Percentiles rank a stretch among this genome's conserved stretches.
Conservation (phyloP, 2,888 invertebrate species). For the Lithosia quadra region DNA sequence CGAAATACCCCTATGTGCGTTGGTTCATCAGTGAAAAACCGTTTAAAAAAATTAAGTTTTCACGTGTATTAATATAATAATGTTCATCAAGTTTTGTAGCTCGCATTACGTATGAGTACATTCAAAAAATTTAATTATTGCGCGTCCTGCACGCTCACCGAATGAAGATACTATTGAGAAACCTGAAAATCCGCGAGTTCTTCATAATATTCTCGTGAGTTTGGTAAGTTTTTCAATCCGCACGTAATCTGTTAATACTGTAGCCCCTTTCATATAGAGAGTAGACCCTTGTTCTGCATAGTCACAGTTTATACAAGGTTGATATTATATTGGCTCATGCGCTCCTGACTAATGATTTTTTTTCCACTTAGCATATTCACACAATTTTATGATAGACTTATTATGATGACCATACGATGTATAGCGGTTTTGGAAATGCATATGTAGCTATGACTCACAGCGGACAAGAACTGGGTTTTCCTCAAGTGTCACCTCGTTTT, state of each 20-base stretch:
- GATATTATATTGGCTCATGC: neutral
- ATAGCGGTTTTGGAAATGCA: neutral
- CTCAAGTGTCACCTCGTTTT: neutral
- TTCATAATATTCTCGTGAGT: neutral
- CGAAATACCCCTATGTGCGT: too few species aligned
- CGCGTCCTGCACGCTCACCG: too few species aligned
- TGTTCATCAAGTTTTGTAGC: too few species aligned
- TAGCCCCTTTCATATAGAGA: too few species aligned
- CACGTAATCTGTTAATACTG: too few species aligned
- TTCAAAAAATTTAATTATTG: neutral
- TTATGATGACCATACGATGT: neutral
- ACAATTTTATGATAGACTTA: neutral
- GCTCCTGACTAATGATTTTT: neutral
- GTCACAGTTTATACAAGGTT: too few species aligned
- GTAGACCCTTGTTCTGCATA: too few species aligned
- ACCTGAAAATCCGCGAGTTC: neutral
- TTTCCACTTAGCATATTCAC: neutral
- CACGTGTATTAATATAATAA: too few species aligned
- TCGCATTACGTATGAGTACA: too few species aligned
- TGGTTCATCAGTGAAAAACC: too few species aligned
- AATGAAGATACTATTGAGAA: neutral
- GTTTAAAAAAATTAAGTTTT: too few species aligned
- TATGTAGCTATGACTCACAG: neutral
- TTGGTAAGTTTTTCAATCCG: neutral
- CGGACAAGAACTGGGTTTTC: neutral